Evolutionary conservation across 2,113 vertebrate species (phyloP).

Genomic region (Agapornis roseicollis): DNA sequence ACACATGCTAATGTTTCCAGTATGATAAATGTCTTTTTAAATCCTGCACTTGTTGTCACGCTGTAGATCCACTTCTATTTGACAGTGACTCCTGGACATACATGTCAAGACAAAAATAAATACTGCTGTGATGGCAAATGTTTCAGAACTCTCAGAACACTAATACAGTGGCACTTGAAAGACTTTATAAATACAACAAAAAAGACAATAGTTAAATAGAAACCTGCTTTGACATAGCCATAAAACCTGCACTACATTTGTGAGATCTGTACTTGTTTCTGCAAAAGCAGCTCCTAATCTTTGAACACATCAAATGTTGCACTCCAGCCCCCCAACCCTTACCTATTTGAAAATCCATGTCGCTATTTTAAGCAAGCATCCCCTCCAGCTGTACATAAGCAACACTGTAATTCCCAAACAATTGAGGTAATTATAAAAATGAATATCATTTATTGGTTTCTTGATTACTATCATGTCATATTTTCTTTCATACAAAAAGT

Average conservation of each 20-base stretch:
- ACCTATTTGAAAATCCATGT: background rate
- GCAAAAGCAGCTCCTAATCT: background rate
- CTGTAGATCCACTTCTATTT: constrained; percentile 21
- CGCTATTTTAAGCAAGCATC: background rate
- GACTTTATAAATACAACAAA: constrained; percentile 38
- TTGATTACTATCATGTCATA: constrained; percentile 70
- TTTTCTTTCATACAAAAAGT: constrained; percentile 72
- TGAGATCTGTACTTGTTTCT: background rate
- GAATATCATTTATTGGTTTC: constrained; percentile 76
- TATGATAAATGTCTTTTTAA: constrained; percentile 26
- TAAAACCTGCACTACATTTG: background rate
- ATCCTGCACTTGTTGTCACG: constrained; percentile 6
- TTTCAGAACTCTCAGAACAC: constrained; percentile 19
- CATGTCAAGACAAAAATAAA: constrained; percentile 55
- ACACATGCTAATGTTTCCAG: constrained; percentile 37
- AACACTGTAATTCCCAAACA: constrained; percentile 63
- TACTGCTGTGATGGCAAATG: constrained; percentile 37
- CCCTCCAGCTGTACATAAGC: constrained; percentile 3
- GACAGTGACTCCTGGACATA: constrained; percentile 30
- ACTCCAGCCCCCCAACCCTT: background rate
- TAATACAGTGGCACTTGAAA: constrained; percentile 46
- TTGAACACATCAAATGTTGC: background rate
- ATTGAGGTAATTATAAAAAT: constrained; percentile 76
- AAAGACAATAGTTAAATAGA: constrained; percentile 44
- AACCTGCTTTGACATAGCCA: background rate